These are phyloP conservation scores for Megalopta genalis DNA, from an alignment of 1,140 invertebrate genomes.

Conservation along the genomic window DNA sequence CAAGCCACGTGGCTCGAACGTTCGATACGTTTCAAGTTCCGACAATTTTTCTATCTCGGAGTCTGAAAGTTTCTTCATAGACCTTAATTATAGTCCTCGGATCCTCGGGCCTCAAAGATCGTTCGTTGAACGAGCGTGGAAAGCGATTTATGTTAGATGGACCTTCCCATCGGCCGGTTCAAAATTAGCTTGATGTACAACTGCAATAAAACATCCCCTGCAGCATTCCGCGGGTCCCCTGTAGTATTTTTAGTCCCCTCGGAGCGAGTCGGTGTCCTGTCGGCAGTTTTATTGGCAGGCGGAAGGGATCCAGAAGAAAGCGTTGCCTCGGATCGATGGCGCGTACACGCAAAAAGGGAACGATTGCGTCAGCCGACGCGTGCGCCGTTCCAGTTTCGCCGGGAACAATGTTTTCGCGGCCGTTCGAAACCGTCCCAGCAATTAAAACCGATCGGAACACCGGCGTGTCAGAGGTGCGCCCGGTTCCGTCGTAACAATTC, in stretches of 20 bases:
- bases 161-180: not conserved
- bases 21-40: no score
- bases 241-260: constrained; percentile 34
- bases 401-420: not conserved
- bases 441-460: no score
- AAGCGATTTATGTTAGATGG: not conserved
- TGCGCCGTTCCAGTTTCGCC: constrained; percentile 4
- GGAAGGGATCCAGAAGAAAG: constrained; percentile 41
- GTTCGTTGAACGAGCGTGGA: no score
- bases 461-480: no score
- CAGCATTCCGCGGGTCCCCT: not conserved
- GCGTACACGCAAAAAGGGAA: not conserved
- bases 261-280: constrained; percentile 1
- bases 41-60: no score
- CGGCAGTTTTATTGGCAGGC: constrained; percentile 18
- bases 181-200: not conserved
- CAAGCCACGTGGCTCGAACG: no score
- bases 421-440: not conserved
- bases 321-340: constrained; percentile 21
- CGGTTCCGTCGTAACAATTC: not conserved
- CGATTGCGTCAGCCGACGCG: constrained; percentile 27
- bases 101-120: no score
- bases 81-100: no score
- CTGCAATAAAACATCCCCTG: not conserved
- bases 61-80: no score